phyloP scores from a whole-genome alignment of 1,140 invertebrate species.

The Lasioglossum baleicum region DNA sequence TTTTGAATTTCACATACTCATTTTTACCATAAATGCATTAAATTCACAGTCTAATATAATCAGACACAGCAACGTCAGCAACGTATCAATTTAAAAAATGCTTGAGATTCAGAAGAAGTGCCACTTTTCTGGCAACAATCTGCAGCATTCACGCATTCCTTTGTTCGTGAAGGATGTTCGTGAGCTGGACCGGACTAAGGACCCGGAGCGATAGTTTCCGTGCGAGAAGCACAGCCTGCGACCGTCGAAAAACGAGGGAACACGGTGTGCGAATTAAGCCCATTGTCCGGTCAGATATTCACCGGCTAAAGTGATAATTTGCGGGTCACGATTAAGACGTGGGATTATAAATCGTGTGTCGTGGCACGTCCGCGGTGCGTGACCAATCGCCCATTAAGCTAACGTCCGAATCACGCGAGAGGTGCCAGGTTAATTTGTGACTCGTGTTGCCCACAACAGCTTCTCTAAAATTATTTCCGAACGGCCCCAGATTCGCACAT shows the following conservation, averaged over 20 bases:
- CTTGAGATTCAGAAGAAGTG: neutral
- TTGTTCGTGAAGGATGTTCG: slow-evolving; percentile 26
- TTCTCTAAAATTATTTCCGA: slow-evolving; percentile 67
- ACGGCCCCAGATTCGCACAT: slow-evolving; percentile 33
- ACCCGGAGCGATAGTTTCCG: slow-evolving; percentile 19
- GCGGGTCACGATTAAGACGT: slow-evolving; percentile 68
- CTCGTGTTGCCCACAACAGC: slow-evolving; percentile 50
- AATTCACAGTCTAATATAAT: too few species aligned
- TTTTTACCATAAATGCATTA: too few species aligned
- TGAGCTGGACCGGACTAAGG: slow-evolving; percentile 8
- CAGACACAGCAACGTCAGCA: too few species aligned
- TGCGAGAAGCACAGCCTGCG: slow-evolving; percentile 28
- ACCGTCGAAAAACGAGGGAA: slow-evolving; percentile 25
- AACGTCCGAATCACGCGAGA: slow-evolving; percentile 70
- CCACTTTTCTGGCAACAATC: neutral
- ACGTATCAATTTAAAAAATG: neutral
- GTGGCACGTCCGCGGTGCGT: slow-evolving; percentile 64
- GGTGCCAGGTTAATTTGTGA: slow-evolving; percentile 70
- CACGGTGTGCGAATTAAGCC: slow-evolving; percentile 18
- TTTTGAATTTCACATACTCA: too few species aligned
- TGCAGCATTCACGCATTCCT: slow-evolving; percentile 25
- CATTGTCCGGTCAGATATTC: slow-evolving; percentile 58
- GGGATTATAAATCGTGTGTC: slow-evolving; percentile 65
- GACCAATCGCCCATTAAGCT: slow-evolving; percentile 70
- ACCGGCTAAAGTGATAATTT: slow-evolving; percentile 69